Evolutionary conservation across 2,888 invertebrate genomes (phyloP).

Genomic region (Eudasyphora cyanicolor): DNA sequence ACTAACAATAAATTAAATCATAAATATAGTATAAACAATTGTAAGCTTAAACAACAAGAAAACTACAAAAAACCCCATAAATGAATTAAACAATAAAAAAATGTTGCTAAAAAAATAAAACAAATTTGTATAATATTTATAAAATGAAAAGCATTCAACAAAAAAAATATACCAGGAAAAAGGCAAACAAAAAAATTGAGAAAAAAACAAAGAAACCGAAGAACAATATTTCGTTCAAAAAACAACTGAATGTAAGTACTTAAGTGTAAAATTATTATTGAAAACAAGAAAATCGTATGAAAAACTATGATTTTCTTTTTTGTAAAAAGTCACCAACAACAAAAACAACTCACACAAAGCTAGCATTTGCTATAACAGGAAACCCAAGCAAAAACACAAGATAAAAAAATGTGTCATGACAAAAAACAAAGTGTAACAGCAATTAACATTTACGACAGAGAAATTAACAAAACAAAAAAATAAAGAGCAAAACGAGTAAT

Average conservation of each 20-base stretch:
- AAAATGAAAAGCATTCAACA: not conserved
- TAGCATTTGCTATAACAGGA: not conserved
- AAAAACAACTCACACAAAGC: too few relatives aligned
- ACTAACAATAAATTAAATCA: constrained; percentile 26
- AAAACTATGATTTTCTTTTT: constrained; percentile 33
- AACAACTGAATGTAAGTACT: constrained; percentile 55
- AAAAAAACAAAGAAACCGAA: constrained; percentile 10
- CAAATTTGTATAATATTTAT: constrained; percentile 22
- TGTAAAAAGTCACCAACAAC: constrained; percentile 34
- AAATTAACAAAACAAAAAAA: not conserved
- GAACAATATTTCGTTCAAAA: constrained; percentile 38
- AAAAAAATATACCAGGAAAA: not conserved
- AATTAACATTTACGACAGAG: constrained; percentile 8
- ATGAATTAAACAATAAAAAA: constrained; percentile 29
- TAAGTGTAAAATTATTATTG: constrained; percentile 44
- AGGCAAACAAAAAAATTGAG: not conserved
- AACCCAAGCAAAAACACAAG: constrained; percentile 26
- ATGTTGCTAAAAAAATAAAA: constrained; percentile 24
- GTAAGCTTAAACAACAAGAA: constrained; percentile 20
- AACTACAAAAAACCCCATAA: constrained; percentile 9
- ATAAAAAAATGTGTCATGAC: constrained; percentile 13
- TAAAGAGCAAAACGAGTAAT: not conserved
- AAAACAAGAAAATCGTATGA: not conserved
- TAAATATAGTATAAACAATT: constrained; percentile 20
- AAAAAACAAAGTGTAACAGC: constrained; percentile 29